Conservation (phyloP, 2,797 vertebrate genomes). For the Gastrophryne carolinensis region DNA sequence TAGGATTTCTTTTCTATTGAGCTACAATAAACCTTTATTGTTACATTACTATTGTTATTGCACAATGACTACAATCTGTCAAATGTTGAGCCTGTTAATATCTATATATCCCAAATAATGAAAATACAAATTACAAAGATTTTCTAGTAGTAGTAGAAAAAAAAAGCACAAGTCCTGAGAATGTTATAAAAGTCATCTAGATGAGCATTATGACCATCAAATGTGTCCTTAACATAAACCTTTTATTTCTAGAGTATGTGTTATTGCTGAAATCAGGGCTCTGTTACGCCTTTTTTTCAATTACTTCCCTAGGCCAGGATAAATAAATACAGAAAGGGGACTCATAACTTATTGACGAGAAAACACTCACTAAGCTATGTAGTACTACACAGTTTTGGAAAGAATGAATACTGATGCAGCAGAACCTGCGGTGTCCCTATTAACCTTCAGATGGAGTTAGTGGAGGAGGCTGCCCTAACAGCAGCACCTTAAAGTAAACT, state of each 20-base stretch:
- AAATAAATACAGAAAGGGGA: background rate
- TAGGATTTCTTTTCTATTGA: no score
- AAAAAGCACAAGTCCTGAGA: conserved; percentile 74
- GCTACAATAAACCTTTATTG: background rate
- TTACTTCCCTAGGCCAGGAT: background rate
- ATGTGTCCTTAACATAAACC: conserved; percentile 50
- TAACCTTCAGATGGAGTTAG: no score
- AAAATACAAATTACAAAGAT: conserved; percentile 74
- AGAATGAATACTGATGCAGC: no score
- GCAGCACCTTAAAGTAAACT: no score
- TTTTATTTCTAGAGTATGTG: background rate
- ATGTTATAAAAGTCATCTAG: conserved; percentile 73
- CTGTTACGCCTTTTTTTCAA: background rate
- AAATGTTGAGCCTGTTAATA: conserved; percentile 63
- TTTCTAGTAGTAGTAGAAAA: conserved; percentile 67
- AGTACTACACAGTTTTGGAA: no score
- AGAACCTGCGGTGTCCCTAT: no score
- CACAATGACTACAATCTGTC: conserved; percentile 63
- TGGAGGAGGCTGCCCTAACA: no score
- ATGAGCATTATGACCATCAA: conserved; percentile 73
- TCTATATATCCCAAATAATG: conserved; percentile 68
- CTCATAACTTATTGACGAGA: background rate
- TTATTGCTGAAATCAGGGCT: conserved; percentile 5
- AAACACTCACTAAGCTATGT: no score
- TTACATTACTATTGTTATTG: conserved; percentile 59